These are phyloP conservation scores for Holcopasites calliopsidis DNA, from an alignment of 1,140 invertebrate species.

Conservation along the genomic window DNA sequence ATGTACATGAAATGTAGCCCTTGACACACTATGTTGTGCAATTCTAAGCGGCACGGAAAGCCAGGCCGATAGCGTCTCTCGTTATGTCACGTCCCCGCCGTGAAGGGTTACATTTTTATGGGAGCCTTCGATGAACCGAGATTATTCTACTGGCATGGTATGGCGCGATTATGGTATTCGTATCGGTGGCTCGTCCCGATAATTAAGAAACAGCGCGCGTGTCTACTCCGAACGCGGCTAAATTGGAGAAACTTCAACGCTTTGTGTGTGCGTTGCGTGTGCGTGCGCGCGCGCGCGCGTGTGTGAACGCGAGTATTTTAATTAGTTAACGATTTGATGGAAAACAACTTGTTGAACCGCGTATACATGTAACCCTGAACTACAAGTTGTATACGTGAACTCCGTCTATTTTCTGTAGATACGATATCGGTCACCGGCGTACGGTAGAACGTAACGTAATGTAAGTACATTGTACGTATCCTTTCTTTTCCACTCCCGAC, in stretches of 20 bases:
- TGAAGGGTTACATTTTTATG: slow-evolving; percentile 28
- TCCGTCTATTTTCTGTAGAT: background rate
- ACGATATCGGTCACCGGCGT: background rate
- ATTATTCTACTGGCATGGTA: background rate
- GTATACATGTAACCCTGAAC: background rate
- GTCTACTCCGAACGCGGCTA: too few relatives aligned
- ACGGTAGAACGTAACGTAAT: background rate
- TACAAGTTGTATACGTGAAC: background rate
- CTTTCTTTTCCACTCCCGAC: background rate
- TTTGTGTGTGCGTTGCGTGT: too few relatives aligned
- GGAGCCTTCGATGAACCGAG: background rate
- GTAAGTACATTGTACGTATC: background rate
- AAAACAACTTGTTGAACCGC: slow-evolving; percentile 16
- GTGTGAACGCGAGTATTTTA: background rate
- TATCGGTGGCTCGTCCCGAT: too few relatives aligned
- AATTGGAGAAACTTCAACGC: too few relatives aligned
- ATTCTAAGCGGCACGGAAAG: slow-evolving; percentile 62
- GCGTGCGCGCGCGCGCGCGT: too few relatives aligned
- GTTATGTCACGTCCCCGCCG: slow-evolving; percentile 60
- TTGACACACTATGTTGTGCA: slow-evolving; percentile 76
- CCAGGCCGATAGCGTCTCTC: slow-evolving; percentile 41
- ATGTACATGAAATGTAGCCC: slow-evolving; percentile 66
- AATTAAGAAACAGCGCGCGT: too few relatives aligned
- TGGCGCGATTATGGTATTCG: background rate
- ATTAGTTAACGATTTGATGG: background rate